These are phyloP conservation scores for Hydraecia micacea DNA, from an alignment of 2,888 invertebrate genomes.

Conservation along the genomic window DNA sequence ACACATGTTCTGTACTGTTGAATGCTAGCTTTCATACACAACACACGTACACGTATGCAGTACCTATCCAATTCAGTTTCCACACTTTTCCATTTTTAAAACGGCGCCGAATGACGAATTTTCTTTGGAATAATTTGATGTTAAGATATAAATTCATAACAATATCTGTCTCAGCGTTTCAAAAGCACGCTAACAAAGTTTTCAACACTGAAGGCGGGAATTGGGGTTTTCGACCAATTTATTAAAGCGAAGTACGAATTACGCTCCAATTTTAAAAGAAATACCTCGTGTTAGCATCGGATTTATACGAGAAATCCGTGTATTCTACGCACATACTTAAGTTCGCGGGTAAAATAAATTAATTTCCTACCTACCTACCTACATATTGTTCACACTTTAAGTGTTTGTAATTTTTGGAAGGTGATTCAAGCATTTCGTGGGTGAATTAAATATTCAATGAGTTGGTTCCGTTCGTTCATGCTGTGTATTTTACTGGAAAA, in stretches of 20 bases:
- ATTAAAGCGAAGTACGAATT: constrained; percentile 62
- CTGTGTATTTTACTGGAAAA: constrained; percentile 8
- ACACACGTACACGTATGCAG: constrained; percentile 45
- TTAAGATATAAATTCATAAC: constrained; percentile 60
- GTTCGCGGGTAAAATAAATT: constrained; percentile 61
- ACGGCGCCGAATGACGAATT: constrained; percentile 53
- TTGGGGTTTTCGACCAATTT: constrained; percentile 64
- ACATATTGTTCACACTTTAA: constrained; percentile 49
- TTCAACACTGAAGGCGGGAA: constrained; percentile 61
- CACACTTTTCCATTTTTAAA: constrained; percentile 62
- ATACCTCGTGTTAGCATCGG: constrained; percentile 61
- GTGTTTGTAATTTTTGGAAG: constrained; percentile 55
- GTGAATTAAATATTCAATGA: constrained; percentile 41
- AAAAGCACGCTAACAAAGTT: constrained; percentile 64
- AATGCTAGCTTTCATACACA: constrained; percentile 58
- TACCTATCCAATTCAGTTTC: constrained; percentile 49
- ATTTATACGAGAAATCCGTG: constrained; percentile 52
- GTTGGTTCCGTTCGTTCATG: constrained; percentile 30
- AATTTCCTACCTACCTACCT: constrained; percentile 55
- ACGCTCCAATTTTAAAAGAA: constrained; percentile 63
- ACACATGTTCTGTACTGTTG: constrained; percentile 73
- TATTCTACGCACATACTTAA: constrained; percentile 59
- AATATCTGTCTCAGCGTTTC: constrained; percentile 67
- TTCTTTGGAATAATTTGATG: constrained; percentile 59
- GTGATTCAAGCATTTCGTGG: constrained; percentile 36